These are phyloP conservation scores for Pongo abelii DNA, from an alignment of 2,113 vertebrate genomes.

Conservation along the genomic window DNA sequence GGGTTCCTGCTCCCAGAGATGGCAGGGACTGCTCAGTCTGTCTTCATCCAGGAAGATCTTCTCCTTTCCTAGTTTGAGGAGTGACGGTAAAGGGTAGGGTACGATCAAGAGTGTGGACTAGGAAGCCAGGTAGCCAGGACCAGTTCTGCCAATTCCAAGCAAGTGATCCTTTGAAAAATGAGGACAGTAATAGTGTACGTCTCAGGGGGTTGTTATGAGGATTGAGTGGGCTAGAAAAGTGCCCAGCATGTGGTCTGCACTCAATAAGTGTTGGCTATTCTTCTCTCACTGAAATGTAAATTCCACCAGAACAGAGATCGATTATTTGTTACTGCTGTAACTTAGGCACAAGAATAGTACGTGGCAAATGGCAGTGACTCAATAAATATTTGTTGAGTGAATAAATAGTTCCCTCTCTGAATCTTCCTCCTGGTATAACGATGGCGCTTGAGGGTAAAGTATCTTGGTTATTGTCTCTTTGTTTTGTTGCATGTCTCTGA, in stretches of 20 bases:
- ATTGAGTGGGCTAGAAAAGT: background rate
- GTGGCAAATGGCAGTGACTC: background rate
- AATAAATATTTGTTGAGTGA: background rate
- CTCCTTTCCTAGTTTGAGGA: background rate
- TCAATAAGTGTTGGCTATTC: background rate
- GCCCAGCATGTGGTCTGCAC: background rate
- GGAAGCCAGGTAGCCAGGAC: background rate
- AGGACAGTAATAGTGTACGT: background rate
- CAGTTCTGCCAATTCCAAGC: background rate
- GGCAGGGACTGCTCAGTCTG: background rate
- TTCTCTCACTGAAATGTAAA: background rate
- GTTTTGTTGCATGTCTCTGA: background rate
- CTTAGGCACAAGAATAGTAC: background rate
- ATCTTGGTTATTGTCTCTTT: background rate
- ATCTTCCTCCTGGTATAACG: background rate
- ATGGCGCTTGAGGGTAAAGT: background rate
- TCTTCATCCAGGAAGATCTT: background rate
- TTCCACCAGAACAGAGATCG: background rate
- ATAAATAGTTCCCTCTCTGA: background rate
- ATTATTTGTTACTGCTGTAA: background rate
- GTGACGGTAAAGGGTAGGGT: background rate
- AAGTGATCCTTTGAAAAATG: background rate
- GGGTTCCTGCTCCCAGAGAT: too few relatives aligned
- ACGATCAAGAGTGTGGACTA: rapidly evolving
- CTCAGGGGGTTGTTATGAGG: background rate